Evolutionary conservation across 2,888 invertebrate species (phyloP).

Genomic region (Tetragonisca angustula): DNA sequence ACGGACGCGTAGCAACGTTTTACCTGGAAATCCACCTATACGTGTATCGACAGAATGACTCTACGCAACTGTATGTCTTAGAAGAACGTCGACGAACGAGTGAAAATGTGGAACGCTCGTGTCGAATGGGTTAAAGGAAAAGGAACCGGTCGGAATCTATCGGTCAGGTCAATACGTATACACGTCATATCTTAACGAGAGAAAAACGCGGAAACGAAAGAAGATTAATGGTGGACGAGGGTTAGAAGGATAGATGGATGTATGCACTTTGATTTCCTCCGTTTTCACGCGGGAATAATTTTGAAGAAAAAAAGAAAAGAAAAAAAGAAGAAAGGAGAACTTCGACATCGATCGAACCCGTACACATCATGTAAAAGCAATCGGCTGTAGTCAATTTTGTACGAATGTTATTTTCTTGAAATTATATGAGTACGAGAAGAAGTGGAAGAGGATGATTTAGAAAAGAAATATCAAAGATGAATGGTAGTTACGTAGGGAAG

Average conservation of each 20-base stretch:
- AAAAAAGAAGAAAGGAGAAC: not conserved
- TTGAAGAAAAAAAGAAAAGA: not conserved
- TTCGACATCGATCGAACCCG: slow-evolving; percentile 53
- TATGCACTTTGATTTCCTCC: slow-evolving; percentile 57
- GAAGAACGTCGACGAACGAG: not conserved
- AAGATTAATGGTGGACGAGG: slow-evolving; percentile 18
- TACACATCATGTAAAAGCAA: slow-evolving; percentile 79
- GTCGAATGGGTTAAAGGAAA: slow-evolving; percentile 45
- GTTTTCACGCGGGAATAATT: slow-evolving; percentile 57
- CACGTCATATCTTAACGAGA: slow-evolving; percentile 72
- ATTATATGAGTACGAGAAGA: slow-evolving; percentile 58
- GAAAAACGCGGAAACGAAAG: slow-evolving; percentile 28
- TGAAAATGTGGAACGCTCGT: not conserved
- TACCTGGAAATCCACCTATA: not conserved
- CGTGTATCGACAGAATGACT: not conserved
- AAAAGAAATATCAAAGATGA: slow-evolving; percentile 64
- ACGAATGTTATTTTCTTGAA: slow-evolving; percentile 81
- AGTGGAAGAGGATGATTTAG: not conserved
- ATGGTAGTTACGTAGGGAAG: slow-evolving; percentile 65
- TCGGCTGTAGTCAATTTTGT: slow-evolving; percentile 83
- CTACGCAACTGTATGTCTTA: not conserved
- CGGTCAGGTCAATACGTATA: slow-evolving; percentile 75
- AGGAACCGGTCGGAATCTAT: slow-evolving; percentile 64
- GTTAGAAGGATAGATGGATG: slow-evolving; percentile 25
- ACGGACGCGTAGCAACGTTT: not conserved